Base-by-base conservation (phyloP, 1,140 invertebrate genomes). In the Laupala kohalensis region DNA sequence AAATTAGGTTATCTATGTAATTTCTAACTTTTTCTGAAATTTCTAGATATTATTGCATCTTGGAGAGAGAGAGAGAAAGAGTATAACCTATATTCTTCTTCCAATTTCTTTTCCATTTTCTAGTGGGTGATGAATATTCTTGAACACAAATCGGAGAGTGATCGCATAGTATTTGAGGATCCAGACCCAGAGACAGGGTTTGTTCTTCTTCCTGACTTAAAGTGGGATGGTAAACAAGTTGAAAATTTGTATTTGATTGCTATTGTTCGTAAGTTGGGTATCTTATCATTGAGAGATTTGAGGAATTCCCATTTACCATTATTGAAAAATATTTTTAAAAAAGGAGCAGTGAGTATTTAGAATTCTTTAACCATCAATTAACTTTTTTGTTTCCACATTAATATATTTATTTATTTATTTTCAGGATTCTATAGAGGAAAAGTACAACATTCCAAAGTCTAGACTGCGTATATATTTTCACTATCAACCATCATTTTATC, bases 51-150 rank as follows among this genome's bases (percentile, higher is more conserved):
- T n/a, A n/a, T n/a, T n/a, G n/a, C n/a, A n/a, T n/a, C n/a, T n/a
- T n/a, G n/a, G n/a, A n/a, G n/a, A n/a, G n/a, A n/a, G n/a, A n/a
- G n/a, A n/a, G n/a, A n/a, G n/a, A n/a, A n/a, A n/a, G n/a, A n/a
- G n/a, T n/a, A n/a, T n/a, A n/a, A n/a, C n/a, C n/a, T n/a, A n/a
- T n/a, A n/a, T n/a, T n/a, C n/a, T n/a, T 6, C 25, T 64, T 24
- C 25, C 6, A 26, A 25, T 70, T 63, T 24, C 29, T 25, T 72
- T 65, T 73, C 76, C 77, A 74, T 74, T 74, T 86, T 89, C 69
- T 79, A 97, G 91, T 99, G 96, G 97, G 90, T 99, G 0, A 92
- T 95, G 78, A 99, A 99, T 80, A 95, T 98, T 74, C 79, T 99
- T 12, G 90, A 95, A 63, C 93, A 96, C 75, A 93, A 92, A 78